Base-by-base conservation (phyloP, 2,888 invertebrate genomes). In the Odontomyia ornata region DNA sequence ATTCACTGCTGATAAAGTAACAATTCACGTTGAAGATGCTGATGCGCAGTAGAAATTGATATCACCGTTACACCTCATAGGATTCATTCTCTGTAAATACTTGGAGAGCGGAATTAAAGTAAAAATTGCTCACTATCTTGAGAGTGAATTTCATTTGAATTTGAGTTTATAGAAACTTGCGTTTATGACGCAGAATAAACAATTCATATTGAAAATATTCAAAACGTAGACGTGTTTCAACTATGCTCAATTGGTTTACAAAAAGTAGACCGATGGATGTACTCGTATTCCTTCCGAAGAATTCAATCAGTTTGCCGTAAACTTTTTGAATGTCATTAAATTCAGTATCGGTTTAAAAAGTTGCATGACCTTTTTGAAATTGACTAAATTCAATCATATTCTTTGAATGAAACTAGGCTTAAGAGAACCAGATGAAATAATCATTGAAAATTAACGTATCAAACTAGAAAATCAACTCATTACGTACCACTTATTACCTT, bases 401-500 rank as follows among this genome's bases (percentile, higher is more conserved):
- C n/a, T n/a, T n/a, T n/a, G n/a, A n/a, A n/a, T n/a, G n/a, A n/a
- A n/a, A n/a, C n/a, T n/a, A n/a, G n/a, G n/a, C n/a, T n/a, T n/a
- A n/a, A n/a, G n/a, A n/a, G n/a, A n/a, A n/a, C n/a, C n/a, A n/a
- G 81, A 82, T 28, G 84, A 86, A 80, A 83, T 87, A 25, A 80
- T 83, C 18, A 83, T 87, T 25, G 84, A 85, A 79, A 83, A 85
- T 56, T 84, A 86, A 67, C 81, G 82, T 0, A 84, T 85, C 5
- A 81, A 88, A 43, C 86, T 91, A 77, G 89, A 90, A 80, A 89
- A 90, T 82, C 91, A 92, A 83, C 85, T 92, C 80, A 83, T 92
- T 25, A 87, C 89, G 71, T 87, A 91, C 79, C 89, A 92, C 83
- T 85, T 93, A 15, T 84, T 92, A 62, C 94, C 94, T 0, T 83